phyloP scores from a whole-genome alignment of 2,888 invertebrate genomes.

The Myopa testacea region DNA sequence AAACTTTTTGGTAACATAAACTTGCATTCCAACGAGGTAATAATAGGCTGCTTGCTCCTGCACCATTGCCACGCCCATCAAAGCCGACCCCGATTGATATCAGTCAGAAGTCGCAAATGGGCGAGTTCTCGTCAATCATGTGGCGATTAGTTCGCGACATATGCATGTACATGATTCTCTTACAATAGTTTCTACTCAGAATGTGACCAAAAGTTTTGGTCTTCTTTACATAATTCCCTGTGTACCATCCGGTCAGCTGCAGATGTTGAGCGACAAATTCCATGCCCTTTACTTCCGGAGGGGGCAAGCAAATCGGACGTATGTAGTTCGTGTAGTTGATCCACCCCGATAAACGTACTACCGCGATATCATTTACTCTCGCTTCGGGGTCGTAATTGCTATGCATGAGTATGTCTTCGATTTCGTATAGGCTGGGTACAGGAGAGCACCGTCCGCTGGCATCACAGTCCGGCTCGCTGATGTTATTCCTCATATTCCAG shows the following conservation, averaged over 20 bases:
- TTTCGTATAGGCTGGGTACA: background rate
- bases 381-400: background rate
- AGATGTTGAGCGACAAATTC: background rate
- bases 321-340: background rate
- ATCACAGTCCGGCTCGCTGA: background rate
- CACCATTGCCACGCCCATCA: background rate
- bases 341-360: background rate
- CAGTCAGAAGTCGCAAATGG: background rate
- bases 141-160: background rate
- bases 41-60: background rate
- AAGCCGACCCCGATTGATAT: background rate
- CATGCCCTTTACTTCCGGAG: background rate
- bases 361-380: background rate
- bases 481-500: background rate
- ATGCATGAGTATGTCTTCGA: background rate
- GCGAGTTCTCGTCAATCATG: background rate
- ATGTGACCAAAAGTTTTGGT: background rate
- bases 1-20: background rate
- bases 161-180: background rate
- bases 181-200: background rate
- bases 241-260: slow-evolving; percentile 1
- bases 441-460: background rate
- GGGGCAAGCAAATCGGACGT: background rate
- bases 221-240: background rate
- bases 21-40: background rate